phyloP scores from a whole-genome alignment of 2,888 invertebrate species.

The Merodon equestris region DNA sequence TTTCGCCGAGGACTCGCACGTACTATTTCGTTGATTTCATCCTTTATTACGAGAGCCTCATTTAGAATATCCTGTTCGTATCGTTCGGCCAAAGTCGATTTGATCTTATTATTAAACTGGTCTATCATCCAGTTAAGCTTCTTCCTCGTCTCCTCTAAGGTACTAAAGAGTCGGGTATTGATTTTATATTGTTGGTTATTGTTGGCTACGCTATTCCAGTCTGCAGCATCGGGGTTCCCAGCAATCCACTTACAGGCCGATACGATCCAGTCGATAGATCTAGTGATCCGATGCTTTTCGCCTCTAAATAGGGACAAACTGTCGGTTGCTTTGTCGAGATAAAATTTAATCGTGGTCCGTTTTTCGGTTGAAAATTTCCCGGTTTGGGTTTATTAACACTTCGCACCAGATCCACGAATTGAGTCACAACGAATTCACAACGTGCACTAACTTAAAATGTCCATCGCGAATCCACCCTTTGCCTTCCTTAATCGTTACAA shows the following conservation, averaged over 20 bases:
- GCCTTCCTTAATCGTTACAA: too few relatives aligned
- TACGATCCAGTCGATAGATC: slow-evolving; percentile 52
- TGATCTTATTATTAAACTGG: slow-evolving; percentile 7
- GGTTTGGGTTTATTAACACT: too few relatives aligned
- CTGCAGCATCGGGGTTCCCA: slow-evolving; percentile 31
- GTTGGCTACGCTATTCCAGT: slow-evolving; percentile 25
- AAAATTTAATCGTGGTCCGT: too few relatives aligned
- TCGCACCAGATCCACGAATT: too few relatives aligned
- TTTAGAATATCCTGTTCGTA: slow-evolving; percentile 20
- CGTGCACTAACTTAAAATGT: too few relatives aligned
- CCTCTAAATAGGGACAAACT: slow-evolving; percentile 6
- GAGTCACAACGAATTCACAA: too few relatives aligned
- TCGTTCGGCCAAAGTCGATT: not conserved
- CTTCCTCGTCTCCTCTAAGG: slow-evolving; percentile 9
- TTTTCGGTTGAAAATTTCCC: too few relatives aligned
- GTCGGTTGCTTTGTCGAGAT: not conserved
- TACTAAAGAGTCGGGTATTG: slow-evolving; percentile 25
- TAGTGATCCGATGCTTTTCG: slow-evolving; percentile 4
- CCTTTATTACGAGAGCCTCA: slow-evolving; percentile 27
- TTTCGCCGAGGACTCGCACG: slow-evolving; percentile 40
- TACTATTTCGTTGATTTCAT: slow-evolving; percentile 44
- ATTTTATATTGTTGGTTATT: slow-evolving; percentile 55
- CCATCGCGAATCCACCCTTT: too few relatives aligned
- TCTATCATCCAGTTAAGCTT: slow-evolving; percentile 31
- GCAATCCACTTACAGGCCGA: slow-evolving; percentile 62